Base-by-base conservation (phyloP, 2,113 vertebrate genomes). In the Brienomyrus longianalis region DNA sequence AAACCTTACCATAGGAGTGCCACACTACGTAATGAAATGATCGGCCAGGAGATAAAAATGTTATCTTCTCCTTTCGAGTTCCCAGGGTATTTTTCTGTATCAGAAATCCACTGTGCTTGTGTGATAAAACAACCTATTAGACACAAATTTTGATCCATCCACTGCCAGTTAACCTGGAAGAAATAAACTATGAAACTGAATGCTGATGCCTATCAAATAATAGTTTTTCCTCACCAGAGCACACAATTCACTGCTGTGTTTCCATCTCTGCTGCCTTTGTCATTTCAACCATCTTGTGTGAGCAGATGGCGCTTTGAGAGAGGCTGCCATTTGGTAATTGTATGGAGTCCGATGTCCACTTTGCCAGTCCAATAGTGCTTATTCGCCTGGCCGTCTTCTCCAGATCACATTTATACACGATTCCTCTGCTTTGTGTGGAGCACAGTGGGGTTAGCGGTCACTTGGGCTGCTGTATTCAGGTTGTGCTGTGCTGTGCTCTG, bases 61-160 rank as follows among this genome's bases (percentile, higher is more conserved):
- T 90, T 86, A 88, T 84, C 91, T 88, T 90, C 91, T 89, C 85
- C 92, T 94, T 93, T 90, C 92, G 93, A 92, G 92, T 94, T 94
- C 93, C 92, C 27, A 31, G 92, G 90, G 93, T 95, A 94, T 94
- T 92, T 94, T 96, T 96, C 95, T 96, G 95, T 96, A 96, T 96
- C 96, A 96, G 96, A 96, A 96, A 96, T 95, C 94, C 88, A 59
- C 92, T 89, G 91, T 88, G 91, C 93, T 94, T 95, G 94, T 93
- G 95, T 94, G 92, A 93, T 94, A 94, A 93, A 84, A 84, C 45
- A 47, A 93, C 95, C 92, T 92, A 92, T 92, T 93, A 90, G 39
- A 86, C 91, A 90, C 88, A 91, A 90, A 92, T 92, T 93, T 93
- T 91, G 91, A 92, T 94, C 86, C 66, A 90, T 66, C 66, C 59